Evolutionary conservation across 2,888 invertebrate species (phyloP), one percentile per base, ranked within the genome.

Genomic region (Omphaloscelis lunosa): DNA sequence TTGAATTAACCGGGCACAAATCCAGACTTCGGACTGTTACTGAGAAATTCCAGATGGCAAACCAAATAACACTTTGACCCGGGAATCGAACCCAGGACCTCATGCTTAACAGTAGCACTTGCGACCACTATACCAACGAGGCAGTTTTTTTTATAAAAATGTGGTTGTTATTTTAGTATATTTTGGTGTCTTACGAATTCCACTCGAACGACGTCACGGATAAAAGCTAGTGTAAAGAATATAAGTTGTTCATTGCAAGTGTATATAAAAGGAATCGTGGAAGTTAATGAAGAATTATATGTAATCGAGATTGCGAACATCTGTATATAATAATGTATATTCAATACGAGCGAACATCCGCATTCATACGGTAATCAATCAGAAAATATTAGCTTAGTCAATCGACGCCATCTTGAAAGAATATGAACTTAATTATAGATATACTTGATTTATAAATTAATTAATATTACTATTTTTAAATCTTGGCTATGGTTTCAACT

Each of bases 281-380:
- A 83, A 83, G 87, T 86, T 85, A 88, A 83, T 79, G 72, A 77
- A 86, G 75, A 87, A 88, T 82, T 82, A 41, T 65, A 72, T 72
- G 67, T 75, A 78, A 76, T 73, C 59, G 23, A 69, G 73, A 76
- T 76, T 74, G 66, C 62, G 71, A 68, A 77, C 75, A 85, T 83
- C 74, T 83, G 67, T 63, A 84, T 61, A 63, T 75, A 65, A 66
- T 72, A 53, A 68, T 69, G 79, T 61, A 72, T 69, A 69, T 72
- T 65, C 69, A 70, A 53, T 83, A 67, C 59, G 34, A 68, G 72
- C 72, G 62, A 79, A 74, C 71, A 81, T 85, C 87, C 85, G 79
- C 83, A 83, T 85, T 86, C 86, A 72, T 71, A 51, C 65, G 58
- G 29, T 77, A 74, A 84, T 85, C 82, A 85, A 85, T 75, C 72